These are phyloP conservation scores for Nasonia vitripennis DNA, from an alignment of 1,140 invertebrate genomes.

Conservation along the genomic window DNA sequence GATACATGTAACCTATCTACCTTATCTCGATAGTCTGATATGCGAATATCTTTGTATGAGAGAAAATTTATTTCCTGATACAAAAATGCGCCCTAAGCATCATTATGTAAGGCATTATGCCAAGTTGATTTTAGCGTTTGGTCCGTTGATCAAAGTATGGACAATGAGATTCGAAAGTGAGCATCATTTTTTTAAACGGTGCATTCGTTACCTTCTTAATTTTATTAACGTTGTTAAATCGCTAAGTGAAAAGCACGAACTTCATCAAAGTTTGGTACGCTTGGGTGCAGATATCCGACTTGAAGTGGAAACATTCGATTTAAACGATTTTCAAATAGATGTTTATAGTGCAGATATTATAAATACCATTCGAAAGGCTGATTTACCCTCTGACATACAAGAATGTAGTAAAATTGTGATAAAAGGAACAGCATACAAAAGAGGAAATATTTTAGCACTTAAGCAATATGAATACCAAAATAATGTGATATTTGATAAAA, in stretches of 20 bases:
- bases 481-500: constrained; percentile 40
- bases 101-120: constrained; percentile 51
- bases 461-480: constrained; percentile 44
- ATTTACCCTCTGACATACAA: constrained; percentile 4
- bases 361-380: constrained; percentile 27
- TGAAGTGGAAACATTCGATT: constrained; percentile 41
- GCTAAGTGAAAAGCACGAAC: constrained; percentile 52
- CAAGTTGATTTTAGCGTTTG: constrained; percentile 50
- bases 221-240: constrained; percentile 53
- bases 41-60: constrained; percentile 41
- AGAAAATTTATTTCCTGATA: constrained; percentile 21
- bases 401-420: constrained; percentile 47
- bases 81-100: constrained; percentile 50
- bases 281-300: constrained; percentile 49
- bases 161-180: constrained; percentile 52
- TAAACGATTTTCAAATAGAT: constrained; percentile 38
- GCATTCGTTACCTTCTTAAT: constrained; percentile 45
- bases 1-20: constrained; percentile 45
- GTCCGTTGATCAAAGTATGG: constrained; percentile 54
- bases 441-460: constrained; percentile 42
- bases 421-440: constrained; percentile 50
- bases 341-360: constrained; percentile 48
- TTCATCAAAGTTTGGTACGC: constrained; percentile 51
- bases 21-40: constrained; percentile 49
- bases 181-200: constrained; percentile 51